Percentiles rank a stretch among this genome's conserved stretches.
Evolutionary conservation across 2,888 invertebrate genomes (phyloP).

Genomic region (Pimpla rufipes): DNA sequence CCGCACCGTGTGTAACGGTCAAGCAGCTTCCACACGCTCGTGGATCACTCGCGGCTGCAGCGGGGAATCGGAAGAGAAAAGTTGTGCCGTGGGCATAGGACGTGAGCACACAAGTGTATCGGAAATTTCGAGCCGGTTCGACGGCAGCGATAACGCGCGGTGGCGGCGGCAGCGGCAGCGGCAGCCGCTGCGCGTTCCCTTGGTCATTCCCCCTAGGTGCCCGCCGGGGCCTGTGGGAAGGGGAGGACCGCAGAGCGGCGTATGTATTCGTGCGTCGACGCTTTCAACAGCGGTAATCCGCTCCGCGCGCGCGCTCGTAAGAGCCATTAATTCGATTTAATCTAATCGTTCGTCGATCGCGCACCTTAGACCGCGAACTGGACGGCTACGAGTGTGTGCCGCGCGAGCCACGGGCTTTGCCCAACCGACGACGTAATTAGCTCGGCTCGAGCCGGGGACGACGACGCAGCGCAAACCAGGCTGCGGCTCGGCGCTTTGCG

Average conservation of each 20-base stretch:
- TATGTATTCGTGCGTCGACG: slow-evolving; percentile 62
- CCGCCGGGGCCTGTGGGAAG: background rate
- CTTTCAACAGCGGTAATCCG: slow-evolving; percentile 68
- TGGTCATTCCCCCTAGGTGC: slow-evolving; percentile 54
- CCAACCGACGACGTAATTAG: slow-evolving; percentile 68
- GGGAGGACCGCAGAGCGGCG: background rate
- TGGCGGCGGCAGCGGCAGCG: too few species aligned
- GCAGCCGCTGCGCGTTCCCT: slow-evolving; percentile 39
- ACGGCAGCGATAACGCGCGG: slow-evolving; percentile 44
- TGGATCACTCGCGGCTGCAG: slow-evolving; percentile 21
- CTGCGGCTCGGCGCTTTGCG: slow-evolving; percentile 2
- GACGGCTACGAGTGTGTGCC: slow-evolving; percentile 1
- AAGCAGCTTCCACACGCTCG: slow-evolving; percentile 21
- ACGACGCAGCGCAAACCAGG: slow-evolving; percentile 51
- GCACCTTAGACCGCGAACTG: slow-evolving; percentile 50
- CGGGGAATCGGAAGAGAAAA: slow-evolving; percentile 25
- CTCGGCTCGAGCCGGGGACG: slow-evolving; percentile 41
- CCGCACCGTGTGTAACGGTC: slow-evolving; percentile 34
- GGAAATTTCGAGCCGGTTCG: slow-evolving; percentile 6
- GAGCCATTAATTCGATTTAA: slow-evolving; percentile 72
- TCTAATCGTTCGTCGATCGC: slow-evolving; percentile 70
- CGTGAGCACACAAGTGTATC: slow-evolving; percentile 23
- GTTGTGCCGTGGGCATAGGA: background rate
- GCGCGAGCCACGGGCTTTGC: slow-evolving; percentile 45
- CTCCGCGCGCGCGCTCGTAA: slow-evolving; percentile 64